Base-by-base conservation (phyloP, 2,888 invertebrate species). In the Diabrotica balteata region DNA sequence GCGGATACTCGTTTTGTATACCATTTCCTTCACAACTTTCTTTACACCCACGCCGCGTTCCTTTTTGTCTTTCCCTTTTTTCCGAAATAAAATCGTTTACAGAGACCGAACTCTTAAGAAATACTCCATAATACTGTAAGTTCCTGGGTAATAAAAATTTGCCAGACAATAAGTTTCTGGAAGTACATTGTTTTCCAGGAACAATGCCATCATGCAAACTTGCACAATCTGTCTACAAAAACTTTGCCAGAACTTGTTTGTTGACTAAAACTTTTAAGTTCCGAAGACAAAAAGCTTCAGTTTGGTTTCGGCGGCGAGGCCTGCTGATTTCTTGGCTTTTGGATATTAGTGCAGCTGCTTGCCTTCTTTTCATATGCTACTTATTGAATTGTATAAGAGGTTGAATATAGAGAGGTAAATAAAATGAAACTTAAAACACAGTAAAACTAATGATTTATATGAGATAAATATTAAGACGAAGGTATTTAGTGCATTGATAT, bases 131-230 rank as follows among this genome's bases (percentile, higher is more conserved):
- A 68, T 72, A 67, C 68, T 66, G 64, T 63, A 59, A 58, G 73
- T 72, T 73, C 71, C 66, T 67, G 66, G 73, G 77, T 72, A 77
- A 78, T 79, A 79, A 79, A 79, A 79, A 79, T 79, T 78, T 79
- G 72, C 76, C 77, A 78, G 76, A 79, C 79, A 78, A 77, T 78
- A 77, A 76, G 73, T 77, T 76, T 68, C 68, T 75, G 72, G 77
- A 77, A 77, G 79, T 79, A 78, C 78, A 79, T 78, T 78, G 78
- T 78, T 78, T 78, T 76, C 78, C 69, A 79, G 76, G 77, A 79
- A 79, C 79, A 79, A 79, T 79, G 76, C 77, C 77, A 77, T 78
- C 77, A 77, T 76, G 78, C 77, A 79, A 79, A 79, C 78, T 79
- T 77, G 72, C 76, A 77, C 78, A 77, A 79, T 79, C 79, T 78